Percentiles rank a stretch among this genome's conserved stretches.
Evolutionary conservation across 2,888 invertebrate genomes (phyloP).

Genomic region (Laothoe populi): DNA sequence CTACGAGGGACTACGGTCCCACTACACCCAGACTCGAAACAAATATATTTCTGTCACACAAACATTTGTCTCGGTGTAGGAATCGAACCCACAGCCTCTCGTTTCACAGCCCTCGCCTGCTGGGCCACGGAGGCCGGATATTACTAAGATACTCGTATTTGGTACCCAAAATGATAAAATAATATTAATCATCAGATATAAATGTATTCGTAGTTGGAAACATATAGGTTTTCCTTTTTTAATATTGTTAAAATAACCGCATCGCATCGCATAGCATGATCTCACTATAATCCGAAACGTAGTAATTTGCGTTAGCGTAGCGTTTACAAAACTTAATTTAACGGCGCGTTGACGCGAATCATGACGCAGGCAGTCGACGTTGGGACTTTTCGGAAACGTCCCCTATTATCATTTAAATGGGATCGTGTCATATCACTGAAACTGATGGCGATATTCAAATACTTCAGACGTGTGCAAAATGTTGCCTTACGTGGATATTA

Average conservation of each 20-base stretch:
- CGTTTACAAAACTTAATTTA: slow-evolving; percentile 26
- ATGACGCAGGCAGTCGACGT: slow-evolving; percentile 18
- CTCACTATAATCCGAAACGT: slow-evolving; percentile 10
- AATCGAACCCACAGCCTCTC: too few relatives aligned
- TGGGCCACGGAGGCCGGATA: too few relatives aligned
- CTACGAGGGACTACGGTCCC: too few relatives aligned
- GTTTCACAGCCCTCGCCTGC: too few relatives aligned
- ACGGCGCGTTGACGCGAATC: slow-evolving; percentile 25
- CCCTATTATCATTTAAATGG: slow-evolving; percentile 25
- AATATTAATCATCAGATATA: too few relatives aligned
- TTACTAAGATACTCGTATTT: too few relatives aligned
- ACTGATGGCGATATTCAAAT: slow-evolving; percentile 21
- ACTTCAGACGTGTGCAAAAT: slow-evolving; percentile 9
- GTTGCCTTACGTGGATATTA: not conserved
- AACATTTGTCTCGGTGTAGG: too few relatives aligned
- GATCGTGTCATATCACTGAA: not conserved
- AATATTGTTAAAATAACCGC: not conserved
- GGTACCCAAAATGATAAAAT: too few relatives aligned
- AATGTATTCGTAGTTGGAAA: too few relatives aligned
- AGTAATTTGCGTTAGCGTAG: slow-evolving; percentile 19
- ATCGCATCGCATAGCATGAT: not conserved
- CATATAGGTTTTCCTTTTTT: not conserved
- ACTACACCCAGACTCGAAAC: too few relatives aligned
- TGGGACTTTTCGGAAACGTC: slow-evolving; percentile 20
- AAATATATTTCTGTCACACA: too few relatives aligned